Evolutionary conservation across 30 jellyfish, hydroid and myxozoan species (phyloP), one percentile per base, ranked within the genome.

Genomic region (Pseudorhiza aurosa): DNA sequence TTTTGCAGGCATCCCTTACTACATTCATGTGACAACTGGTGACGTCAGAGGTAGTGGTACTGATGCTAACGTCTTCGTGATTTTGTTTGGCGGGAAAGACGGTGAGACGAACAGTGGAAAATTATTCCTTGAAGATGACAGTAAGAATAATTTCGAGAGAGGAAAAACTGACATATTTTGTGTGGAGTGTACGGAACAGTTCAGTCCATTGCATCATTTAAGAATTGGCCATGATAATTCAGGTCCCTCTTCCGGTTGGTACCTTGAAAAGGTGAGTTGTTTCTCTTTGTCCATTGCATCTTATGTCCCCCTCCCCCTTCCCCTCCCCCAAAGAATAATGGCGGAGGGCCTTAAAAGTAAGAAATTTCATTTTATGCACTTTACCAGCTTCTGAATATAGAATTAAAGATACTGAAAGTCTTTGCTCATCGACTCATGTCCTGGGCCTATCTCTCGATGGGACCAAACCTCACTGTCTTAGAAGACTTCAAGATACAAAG

Each of bases 161-260:
- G 96, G 96, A 24, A 65, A 87, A n/a, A 73, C 99, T 8, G 99
- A 93, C 70, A 44, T 93, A 26, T 93, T 93, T 75, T 71, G 75
- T 15, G 97, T 93, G 64, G 99, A 93, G 45, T 86, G 99, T 65
- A 70, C 95, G 2, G 99, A 93, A 30, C 96, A 93, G 31, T 59
- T 79, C 28, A 93, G 99, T 47, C 99, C 99, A 8, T 26, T 85
- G 55, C 99, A 93, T 37, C 99, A 93, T 53, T 45, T 93, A 32
- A 69, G 97, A 18, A 81, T 93, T 31, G 99, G 99, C 25, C 99
- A 93, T 75, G 99, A 93, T 58, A 93, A 93, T 58, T 57, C 94
- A 15, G 99, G 99, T 2, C 65, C 91, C 19, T 97, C 97, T 2
- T 94, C 99, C 8, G 99, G 99, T 0, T 93, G 99, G 99, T 67